Conservation (phyloP, 2,888 invertebrate species). For the Aporophyla nigra region DNA sequence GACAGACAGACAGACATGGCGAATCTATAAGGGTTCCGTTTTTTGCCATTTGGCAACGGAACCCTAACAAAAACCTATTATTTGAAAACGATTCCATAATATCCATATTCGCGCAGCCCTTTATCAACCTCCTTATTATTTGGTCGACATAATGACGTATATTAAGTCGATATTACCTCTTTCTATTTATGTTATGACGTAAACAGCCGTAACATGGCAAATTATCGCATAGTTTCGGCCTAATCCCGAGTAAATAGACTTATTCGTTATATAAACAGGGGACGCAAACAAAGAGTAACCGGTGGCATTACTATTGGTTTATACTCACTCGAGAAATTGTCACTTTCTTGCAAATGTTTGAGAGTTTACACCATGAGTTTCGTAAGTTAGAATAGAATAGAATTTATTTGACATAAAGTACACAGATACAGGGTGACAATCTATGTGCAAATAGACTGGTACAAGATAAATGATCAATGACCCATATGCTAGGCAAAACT, state of each 20-base stretch:
- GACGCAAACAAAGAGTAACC: constrained; percentile 54
- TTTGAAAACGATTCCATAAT: constrained; percentile 11
- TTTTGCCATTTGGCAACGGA: too few relatives aligned
- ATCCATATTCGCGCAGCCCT: not conserved
- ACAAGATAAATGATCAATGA: too few relatives aligned
- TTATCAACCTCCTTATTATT: constrained; percentile 36
- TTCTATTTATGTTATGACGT: constrained; percentile 54
- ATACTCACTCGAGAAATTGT: not conserved
- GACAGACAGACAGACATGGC: too few relatives aligned
- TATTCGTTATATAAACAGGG: constrained; percentile 62
- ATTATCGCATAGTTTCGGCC: constrained; percentile 71
- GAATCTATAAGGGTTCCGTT: too few relatives aligned
- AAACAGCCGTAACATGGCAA: constrained; percentile 69
- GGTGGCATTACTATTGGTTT: constrained; percentile 40
- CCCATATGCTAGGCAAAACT: too few relatives aligned
- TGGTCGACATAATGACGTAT: constrained; percentile 42
- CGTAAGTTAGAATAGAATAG: too few relatives aligned
- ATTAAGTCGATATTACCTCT: constrained; percentile 56
- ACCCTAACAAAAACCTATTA: constrained; percentile 1
- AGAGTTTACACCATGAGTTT: too few relatives aligned
- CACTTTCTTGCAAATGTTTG: too few relatives aligned
- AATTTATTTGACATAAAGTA: too few relatives aligned
- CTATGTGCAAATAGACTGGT: too few relatives aligned
- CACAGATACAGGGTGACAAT: too few relatives aligned
- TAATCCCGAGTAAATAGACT: constrained; percentile 73